Percentiles rank a stretch among this genome's conserved stretches.
Evolutionary conservation across 2,888 invertebrate genomes (phyloP).

Genomic region (Leptopilina drosophilae): DNA sequence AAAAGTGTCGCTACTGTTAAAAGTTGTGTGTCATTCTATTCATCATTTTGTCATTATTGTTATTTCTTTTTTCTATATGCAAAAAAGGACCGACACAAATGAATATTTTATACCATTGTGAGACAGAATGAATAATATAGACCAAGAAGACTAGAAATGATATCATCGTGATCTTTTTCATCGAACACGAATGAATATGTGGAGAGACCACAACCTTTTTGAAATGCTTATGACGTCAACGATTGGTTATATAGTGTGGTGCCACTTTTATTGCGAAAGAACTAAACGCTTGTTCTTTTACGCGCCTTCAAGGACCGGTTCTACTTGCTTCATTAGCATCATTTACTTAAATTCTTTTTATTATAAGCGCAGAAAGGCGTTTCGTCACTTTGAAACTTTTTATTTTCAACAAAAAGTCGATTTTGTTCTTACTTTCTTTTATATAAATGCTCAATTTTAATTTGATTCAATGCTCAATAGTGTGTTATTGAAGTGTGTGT

Average conservation of each 20-base stretch:
- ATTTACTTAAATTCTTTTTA: not conserved
- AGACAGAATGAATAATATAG: slow-evolving; percentile 9
- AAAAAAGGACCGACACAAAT: not conserved
- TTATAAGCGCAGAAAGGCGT: no score
- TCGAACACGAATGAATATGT: slow-evolving; percentile 18
- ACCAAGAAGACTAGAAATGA: not conserved
- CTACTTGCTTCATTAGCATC: not conserved
- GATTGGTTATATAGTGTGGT: not conserved
- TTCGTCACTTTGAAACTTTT: no score
- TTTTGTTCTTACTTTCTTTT: no score
- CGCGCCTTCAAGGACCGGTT: slow-evolving; percentile 16
- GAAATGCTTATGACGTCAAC: slow-evolving; percentile 26
- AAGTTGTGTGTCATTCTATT: no score
- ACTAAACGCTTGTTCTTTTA: slow-evolving; percentile 19
- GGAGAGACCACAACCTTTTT: slow-evolving; percentile 27
- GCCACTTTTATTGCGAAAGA: slow-evolving; percentile 1
- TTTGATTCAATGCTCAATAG: no score
- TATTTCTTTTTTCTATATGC: slow-evolving; percentile 12
- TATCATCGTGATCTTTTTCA: slow-evolving; percentile 33
- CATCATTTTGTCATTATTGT: not conserved
- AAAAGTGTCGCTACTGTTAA: no score
- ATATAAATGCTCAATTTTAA: no score
- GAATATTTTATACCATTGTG: slow-evolving; percentile 6
- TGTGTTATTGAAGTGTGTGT: no score
- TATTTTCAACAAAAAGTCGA: no score